Evolutionary conservation across 2,888 invertebrate species (phyloP), one percentile per base, ranked within the genome.

Genomic region (Amiota communis): DNA sequence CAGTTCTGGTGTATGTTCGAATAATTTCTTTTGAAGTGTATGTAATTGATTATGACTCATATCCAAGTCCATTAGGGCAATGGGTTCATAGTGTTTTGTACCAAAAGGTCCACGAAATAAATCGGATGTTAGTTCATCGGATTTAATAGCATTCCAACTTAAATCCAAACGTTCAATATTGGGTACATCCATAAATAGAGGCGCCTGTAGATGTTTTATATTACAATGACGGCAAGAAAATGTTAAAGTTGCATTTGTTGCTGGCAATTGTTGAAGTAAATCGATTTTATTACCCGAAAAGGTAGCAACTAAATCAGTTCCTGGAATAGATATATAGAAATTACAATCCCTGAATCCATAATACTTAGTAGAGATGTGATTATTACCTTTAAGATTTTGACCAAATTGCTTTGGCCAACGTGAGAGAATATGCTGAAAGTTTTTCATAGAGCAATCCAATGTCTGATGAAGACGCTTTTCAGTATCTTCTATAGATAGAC

Each of bases 91-190:
- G 20, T 89, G 89, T 3, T 90, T 90, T 72, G 91, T 89, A 75
- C 91, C 91, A 86, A 93, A 93, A 0, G 92, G 92, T 0, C 94
- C 94, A 82, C 92, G 92, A 87, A 94, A 94, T 73, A 93, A 91
- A 79, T 93, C 93, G 20, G 92, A 91, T 67, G 91, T 90, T 56
- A 94, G 85, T 57, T 92, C 91, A 72, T 93, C 93, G n/a, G 92
- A 80, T 4, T 78, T 77, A 1, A 90, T 78, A 20, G 86, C 83
- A 74, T 90, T 90, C 84, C 87, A 89, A 73, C 88, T 87, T 47
- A 90, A 83, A 76, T 90, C 90, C 36, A 90, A 76, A n/a, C 82
- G 80, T 73, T 84, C 75, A 72, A 90, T 86, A 72, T 88, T 88
- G 8, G 88, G 87, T 8, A 86, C 87, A 77, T 90, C 89, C 81